phyloP scores from a whole-genome alignment of 2,113 vertebrate species.

The Balaeniceps rex region DNA sequence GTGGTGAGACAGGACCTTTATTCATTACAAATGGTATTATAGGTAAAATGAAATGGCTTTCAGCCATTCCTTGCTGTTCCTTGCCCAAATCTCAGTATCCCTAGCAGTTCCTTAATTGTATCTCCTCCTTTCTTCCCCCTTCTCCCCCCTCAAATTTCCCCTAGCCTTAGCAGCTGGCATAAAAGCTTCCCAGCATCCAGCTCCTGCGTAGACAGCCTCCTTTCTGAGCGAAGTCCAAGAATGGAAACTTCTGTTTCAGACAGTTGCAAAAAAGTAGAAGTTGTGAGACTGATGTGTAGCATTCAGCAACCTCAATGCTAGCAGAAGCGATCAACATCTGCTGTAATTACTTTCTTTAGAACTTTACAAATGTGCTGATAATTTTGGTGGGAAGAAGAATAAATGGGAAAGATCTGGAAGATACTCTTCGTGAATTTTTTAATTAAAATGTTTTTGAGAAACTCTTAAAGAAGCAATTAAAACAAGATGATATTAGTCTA shows the following conservation, averaged over 20 bases:
- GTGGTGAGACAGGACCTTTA: neutral
- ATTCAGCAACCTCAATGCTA: neutral
- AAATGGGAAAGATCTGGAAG: slow-evolving; percentile 46
- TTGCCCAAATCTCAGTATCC: neutral
- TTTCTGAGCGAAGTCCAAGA: neutral
- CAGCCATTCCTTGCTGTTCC: neutral
- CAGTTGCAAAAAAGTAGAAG: neutral
- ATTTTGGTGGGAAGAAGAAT: slow-evolving; percentile 22
- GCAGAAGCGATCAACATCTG: slow-evolving; percentile 33
- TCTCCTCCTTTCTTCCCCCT: neutral
- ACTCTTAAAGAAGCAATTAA: slow-evolving; percentile 34
- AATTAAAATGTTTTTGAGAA: slow-evolving; percentile 53
- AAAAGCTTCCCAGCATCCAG: neutral
- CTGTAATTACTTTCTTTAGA: slow-evolving; percentile 49
- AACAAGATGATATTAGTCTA: neutral
- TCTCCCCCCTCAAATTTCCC: neutral
- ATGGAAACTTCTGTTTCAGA: neutral
- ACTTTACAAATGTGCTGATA: slow-evolving; percentile 16
- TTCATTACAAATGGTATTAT: neutral
- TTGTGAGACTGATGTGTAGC: neutral
- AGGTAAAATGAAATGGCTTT: neutral
- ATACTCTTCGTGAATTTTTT: slow-evolving; percentile 41
- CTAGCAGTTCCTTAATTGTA: neutral
- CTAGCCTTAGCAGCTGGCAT: neutral
- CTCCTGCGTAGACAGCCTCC: neutral